Percentiles rank a stretch among this genome's conserved stretches.
Evolutionary conservation across 2,888 invertebrate genomes (phyloP).

Genomic region (Rhyacophila evoluta): DNA sequence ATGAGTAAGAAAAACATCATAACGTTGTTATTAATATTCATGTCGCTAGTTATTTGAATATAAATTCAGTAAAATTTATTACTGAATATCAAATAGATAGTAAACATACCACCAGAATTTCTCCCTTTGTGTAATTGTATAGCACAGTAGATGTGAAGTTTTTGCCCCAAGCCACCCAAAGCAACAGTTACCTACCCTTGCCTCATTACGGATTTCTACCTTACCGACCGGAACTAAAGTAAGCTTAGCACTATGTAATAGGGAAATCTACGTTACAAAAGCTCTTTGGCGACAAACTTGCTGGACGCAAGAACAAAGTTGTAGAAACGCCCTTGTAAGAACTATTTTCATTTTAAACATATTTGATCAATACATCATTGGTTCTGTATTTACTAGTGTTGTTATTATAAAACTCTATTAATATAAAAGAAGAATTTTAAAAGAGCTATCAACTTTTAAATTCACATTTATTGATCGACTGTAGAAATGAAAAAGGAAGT

Average conservation of each 20-base stretch:
- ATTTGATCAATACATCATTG: too few relatives aligned
- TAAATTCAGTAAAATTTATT: not conserved
- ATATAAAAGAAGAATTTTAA: too few relatives aligned
- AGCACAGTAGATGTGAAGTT: not conserved
- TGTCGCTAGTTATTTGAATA: too few relatives aligned
- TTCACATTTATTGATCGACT: too few relatives aligned
- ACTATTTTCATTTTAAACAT: too few relatives aligned
- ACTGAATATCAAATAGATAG: not conserved
- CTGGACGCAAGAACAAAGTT: not conserved
- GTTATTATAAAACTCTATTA: too few relatives aligned
- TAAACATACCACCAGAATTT: not conserved
- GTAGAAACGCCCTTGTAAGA: not conserved
- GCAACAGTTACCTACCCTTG: conserved; percentile 9
- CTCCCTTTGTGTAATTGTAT: not conserved
- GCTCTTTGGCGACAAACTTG: not conserved
- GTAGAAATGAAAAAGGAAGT: too few relatives aligned
- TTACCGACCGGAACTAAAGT: conserved; percentile 7
- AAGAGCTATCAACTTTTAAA: too few relatives aligned
- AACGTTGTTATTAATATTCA: too few relatives aligned
- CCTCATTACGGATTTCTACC: conserved; percentile 17
- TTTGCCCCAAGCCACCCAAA: not conserved
- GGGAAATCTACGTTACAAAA: not conserved
- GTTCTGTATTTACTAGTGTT: too few relatives aligned
- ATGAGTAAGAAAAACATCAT: too few relatives aligned
- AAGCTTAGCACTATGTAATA: conserved; percentile 6